Base-by-base conservation (phyloP, 2,888 invertebrate genomes). In the Papilio elwesi region DNA sequence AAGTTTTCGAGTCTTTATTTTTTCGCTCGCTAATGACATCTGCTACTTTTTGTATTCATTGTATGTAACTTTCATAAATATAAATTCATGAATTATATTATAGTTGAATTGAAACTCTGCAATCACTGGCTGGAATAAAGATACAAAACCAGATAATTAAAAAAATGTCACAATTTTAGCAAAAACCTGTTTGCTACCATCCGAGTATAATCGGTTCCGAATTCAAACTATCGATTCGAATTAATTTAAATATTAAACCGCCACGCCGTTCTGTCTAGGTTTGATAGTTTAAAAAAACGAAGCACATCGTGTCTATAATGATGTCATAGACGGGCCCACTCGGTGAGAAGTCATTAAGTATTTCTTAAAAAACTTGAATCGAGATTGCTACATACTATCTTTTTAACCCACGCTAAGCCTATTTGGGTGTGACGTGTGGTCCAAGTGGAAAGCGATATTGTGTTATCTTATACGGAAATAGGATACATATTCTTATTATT, bases 341-440 rank as follows among this genome's bases (percentile, higher is more conserved):
- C 85, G 68, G 75, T 77, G 83, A 83, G 83, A 83, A 82, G 79
- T 80, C 84, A 84, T 85, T 85, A 86, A 82, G 83, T 84, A 76
- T 81, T 77, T 79, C 77, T 80, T 81, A 9, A 43, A 43, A 43
- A 43, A 43, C 85, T 83, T 81, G 88, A 83, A 82, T 83, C 78
- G 65, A 72, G 81, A 83, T 90, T 90, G 82, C 88, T 83, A 87
- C 85, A 89, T 73, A 76, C 80, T 79, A 76, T 76, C 80, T 78
- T 76, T 78, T 75, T 80, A 78, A 81, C 90, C 90, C 89, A 90
- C 90, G 90, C 90, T 79, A 81, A 84, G 82, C 88, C 88, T 82
- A 86, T 80, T 85, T 87, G 80, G 74, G 66, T 74, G 63, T 51
- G 7, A 13, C 51, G 76, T 76, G 51, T 81, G 87, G 87, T 67